Percentiles rank a stretch among this genome's conserved stretches.
Conservation (phyloP, 2,797 vertebrate species). For the Peromyscus nudipes region DNA sequence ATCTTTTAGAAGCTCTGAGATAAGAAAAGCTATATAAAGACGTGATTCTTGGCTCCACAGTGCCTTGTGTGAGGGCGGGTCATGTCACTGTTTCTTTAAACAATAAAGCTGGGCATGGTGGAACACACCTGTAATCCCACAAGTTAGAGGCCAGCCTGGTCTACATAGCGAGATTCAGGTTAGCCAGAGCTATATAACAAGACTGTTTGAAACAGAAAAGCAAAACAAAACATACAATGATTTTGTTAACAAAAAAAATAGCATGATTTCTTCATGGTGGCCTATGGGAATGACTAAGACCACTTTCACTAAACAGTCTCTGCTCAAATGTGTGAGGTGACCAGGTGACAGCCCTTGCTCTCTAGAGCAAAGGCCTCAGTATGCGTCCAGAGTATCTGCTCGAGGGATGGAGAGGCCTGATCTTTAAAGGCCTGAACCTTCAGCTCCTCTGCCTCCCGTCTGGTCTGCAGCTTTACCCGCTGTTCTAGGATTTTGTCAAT, state of each 20-base stretch:
- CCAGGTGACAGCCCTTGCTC: not conserved
- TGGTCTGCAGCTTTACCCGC: conserved; percentile 94
- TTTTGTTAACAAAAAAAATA: conserved; percentile 54
- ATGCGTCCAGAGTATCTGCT: conserved; percentile 96
- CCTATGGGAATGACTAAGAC: conserved; percentile 60
- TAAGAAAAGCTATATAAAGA: conserved; percentile 43
- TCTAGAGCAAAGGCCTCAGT: conserved; percentile 85
- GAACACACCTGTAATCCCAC: not conserved
- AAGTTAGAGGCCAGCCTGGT: not conserved
- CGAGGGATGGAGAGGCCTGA: conserved; percentile 95
- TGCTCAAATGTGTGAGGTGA: not conserved
- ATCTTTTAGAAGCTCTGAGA: conserved; percentile 61
- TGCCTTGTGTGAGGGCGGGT: not conserved
- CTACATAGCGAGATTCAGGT: not conserved
- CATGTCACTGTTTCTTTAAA: conserved; percentile 50
- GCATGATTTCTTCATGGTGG: conserved; percentile 65
- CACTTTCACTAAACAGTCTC: conserved; percentile 28
- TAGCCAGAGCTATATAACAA: not conserved
- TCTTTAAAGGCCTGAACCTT: conserved; percentile 97
- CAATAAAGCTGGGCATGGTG: not conserved
- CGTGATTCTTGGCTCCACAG: not conserved
- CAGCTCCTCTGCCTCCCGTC: conserved; percentile 95
- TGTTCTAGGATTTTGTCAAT: conserved; percentile 99
- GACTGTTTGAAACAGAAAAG: not conserved
- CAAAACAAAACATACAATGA: conserved; percentile 12